These are phyloP conservation scores for Cavia aperea DNA, from an alignment of 2,113 vertebrate species.

Conservation along the genomic window DNA sequence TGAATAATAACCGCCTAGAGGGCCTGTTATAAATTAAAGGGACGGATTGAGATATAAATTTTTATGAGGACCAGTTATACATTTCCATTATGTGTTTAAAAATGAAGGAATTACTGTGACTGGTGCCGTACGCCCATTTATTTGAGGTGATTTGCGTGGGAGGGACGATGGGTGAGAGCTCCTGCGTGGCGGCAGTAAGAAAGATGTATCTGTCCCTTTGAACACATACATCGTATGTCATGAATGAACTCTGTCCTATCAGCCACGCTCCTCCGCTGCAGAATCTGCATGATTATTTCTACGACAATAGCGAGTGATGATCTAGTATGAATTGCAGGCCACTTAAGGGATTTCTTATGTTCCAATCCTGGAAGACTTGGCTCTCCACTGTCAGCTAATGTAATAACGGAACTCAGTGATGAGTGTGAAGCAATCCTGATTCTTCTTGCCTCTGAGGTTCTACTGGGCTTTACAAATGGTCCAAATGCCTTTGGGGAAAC, in stretches of 20 bases:
- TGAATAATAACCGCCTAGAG: slow-evolving; percentile 97
- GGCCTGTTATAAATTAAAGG: slow-evolving; percentile 95
- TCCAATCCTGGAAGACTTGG: slow-evolving; percentile 63
- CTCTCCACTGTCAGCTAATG: slow-evolving; percentile 66
- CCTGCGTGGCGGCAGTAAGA: slow-evolving; percentile 71
- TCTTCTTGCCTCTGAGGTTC: background rate
- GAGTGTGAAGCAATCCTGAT: background rate
- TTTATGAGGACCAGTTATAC: slow-evolving; percentile 95
- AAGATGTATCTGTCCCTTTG: slow-evolving; percentile 83
- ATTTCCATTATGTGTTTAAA: slow-evolving; percentile 96
- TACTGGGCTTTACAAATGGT: background rate
- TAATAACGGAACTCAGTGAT: slow-evolving; percentile 51
- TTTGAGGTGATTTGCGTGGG: slow-evolving; percentile 79
- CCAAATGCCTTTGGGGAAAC: background rate
- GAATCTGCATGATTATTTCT: slow-evolving; percentile 78
- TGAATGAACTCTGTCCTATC: slow-evolving; percentile 75
- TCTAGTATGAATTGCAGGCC: slow-evolving; percentile 69
- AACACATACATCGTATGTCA: slow-evolving; percentile 82
- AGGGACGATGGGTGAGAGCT: slow-evolving; percentile 67
- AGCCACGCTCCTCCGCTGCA: slow-evolving; percentile 69
- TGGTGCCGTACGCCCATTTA: slow-evolving; percentile 77
- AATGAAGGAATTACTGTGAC: slow-evolving; percentile 91
- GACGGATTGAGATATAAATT: slow-evolving; percentile 94
- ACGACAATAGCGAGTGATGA: slow-evolving; percentile 75
- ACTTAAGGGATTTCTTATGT: slow-evolving; percentile 70